A percentile compares a stretch with the other conserved stretches of the same genome.
phyloP scores from a whole-genome alignment of 2,797 vertebrate species.

The Ctenochaetus hawaiiensis region DNA sequence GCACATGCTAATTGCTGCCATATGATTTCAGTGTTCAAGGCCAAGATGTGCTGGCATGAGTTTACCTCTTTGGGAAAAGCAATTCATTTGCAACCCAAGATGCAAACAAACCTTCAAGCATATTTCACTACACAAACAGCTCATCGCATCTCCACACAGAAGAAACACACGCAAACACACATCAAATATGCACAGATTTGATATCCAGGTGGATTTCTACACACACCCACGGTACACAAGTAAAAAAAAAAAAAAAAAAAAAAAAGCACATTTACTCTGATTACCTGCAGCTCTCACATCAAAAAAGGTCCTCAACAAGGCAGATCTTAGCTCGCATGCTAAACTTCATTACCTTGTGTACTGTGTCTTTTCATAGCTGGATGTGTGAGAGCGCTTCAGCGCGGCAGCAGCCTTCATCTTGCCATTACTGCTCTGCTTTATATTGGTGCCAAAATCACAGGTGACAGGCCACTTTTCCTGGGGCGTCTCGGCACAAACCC shows the following conservation, averaged over 20 bases:
- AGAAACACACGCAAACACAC: conserved; percentile 43
- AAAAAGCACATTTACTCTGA: conserved; percentile 53
- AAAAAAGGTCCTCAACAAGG: conserved; percentile 47
- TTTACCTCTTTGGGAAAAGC: conserved; percentile 58
- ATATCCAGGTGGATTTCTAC: conserved; percentile 36
- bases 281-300: conserved; percentile 53
- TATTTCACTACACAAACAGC: conserved; percentile 65
- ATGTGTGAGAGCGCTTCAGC: conserved; percentile 43
- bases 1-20: conserved; percentile 49
- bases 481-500: conserved; percentile 76
- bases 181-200: conserved; percentile 16
- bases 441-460: conserved; percentile 86
- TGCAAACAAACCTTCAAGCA: conserved; percentile 69
- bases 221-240: conserved; percentile 7
- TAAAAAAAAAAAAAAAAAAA: background rate
- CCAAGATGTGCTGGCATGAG: conserved; percentile 35
- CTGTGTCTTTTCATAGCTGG: conserved; percentile 47
- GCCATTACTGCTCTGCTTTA: conserved; percentile 84
- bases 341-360: conserved; percentile 76
- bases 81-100: conserved; percentile 53
- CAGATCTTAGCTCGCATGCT: conserved; percentile 65
- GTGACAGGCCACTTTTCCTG: conserved; percentile 89
- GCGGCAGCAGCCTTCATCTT: conserved; percentile 72
- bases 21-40: conserved; percentile 48
- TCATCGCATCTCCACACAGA: conserved; percentile 31